Evolutionary conservation across 2,113 vertebrate genomes (phyloP).

Genomic region (Rhinopomastus cyanomelas): DNA sequence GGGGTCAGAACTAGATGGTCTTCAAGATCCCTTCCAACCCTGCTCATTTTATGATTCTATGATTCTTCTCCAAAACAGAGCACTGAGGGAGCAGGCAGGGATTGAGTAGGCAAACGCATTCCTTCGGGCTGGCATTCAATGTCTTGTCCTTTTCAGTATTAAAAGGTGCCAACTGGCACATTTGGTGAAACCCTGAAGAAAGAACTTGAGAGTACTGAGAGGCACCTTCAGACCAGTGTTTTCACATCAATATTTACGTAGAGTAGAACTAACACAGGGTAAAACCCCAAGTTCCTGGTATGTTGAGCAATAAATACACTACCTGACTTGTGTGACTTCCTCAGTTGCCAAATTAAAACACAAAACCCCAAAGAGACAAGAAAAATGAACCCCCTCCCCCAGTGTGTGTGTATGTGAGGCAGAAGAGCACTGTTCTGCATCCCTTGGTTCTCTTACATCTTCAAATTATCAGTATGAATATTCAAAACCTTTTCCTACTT

Average conservation of each 20-base stretch:
- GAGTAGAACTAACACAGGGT: background rate
- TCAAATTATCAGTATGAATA: background rate
- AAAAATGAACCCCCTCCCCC: too few relatives aligned
- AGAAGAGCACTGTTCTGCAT: background rate
- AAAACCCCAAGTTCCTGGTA: background rate
- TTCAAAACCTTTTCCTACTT: background rate
- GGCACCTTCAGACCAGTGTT: background rate
- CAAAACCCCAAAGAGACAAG: background rate
- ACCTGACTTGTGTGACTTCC: background rate
- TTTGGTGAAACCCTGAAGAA: background rate
- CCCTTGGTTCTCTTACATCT: background rate
- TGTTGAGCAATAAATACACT: background rate
- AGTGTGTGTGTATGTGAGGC: background rate
- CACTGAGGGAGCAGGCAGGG: background rate
- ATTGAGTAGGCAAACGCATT: background rate
- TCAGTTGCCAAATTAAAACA: background rate
- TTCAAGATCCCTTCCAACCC: too few relatives aligned
- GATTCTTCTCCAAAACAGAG: background rate
- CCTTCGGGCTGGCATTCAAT: background rate
- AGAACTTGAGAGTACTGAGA: background rate
- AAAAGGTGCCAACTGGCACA: background rate
- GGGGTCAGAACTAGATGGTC: too few relatives aligned
- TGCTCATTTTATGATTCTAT: too few relatives aligned
- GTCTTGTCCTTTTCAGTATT: background rate
- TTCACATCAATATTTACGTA: background rate